phyloP scores from a whole-genome alignment of 1,140 invertebrate genomes.

The Probaryconus sp. region DNA sequence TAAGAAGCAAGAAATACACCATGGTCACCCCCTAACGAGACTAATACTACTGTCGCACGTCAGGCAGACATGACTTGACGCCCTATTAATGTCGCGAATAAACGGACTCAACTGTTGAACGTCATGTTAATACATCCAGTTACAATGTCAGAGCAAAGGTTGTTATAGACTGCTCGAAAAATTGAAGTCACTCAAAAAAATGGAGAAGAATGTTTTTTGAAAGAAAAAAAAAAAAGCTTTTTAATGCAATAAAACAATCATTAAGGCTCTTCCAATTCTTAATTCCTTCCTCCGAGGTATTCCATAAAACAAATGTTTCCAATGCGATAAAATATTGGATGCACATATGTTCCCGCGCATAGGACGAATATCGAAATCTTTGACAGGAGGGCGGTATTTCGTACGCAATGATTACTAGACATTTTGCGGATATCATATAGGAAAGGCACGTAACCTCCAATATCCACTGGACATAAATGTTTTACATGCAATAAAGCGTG shows the following conservation, averaged over 20 bases:
- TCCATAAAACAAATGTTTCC: conserved; percentile 34
- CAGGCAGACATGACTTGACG: conserved; percentile 61
- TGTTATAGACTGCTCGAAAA: conserved; percentile 19
- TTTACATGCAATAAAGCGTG: conserved; percentile 77
- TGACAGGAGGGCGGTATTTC: conserved; percentile 53
- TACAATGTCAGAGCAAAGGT: conserved; percentile 35
- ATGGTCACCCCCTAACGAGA: conserved; percentile 72
- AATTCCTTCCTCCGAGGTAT: conserved; percentile 5
- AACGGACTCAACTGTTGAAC: conserved; percentile 73
- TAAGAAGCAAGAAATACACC: conserved; percentile 65
- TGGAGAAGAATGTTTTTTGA: not conserved
- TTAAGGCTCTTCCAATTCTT: not conserved
- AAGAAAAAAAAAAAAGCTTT: conserved; percentile 3
- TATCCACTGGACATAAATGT: conserved; percentile 75
- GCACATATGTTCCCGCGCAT: conserved; percentile 49
- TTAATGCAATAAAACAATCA: conserved; percentile 18
- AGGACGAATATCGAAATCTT: conserved; percentile 56
- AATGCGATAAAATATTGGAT: conserved; percentile 46
- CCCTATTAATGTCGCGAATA: conserved; percentile 74
- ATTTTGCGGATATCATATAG: conserved; percentile 61
- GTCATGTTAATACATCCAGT: conserved; percentile 67
- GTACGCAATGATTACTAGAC: conserved; percentile 62
- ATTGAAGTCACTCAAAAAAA: not conserved
- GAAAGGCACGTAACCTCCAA: conserved; percentile 67
- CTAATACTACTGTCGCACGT: conserved; percentile 72